Percentiles rank a stretch among this genome's conserved stretches.
phyloP scores from a whole-genome alignment of 2,888 invertebrate species.

The Drosophila hamatofila region DNA sequence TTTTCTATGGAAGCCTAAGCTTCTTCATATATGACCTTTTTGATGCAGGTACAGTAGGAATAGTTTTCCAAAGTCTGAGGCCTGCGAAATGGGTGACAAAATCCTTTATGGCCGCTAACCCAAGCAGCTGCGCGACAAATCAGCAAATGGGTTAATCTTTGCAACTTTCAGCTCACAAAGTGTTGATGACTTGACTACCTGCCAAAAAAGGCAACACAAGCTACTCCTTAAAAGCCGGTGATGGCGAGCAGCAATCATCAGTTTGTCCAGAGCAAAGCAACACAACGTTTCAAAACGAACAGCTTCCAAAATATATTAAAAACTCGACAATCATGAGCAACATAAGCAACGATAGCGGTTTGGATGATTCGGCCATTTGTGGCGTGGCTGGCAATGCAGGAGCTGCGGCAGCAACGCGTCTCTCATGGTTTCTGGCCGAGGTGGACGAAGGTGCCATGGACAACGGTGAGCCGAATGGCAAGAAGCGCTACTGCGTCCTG shows the following conservation, averaged over 20 bases:
- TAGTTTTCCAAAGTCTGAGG: not conserved
- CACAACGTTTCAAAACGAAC: slow-evolving; percentile 1
- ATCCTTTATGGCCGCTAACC: not conserved
- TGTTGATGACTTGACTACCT: slow-evolving; percentile 25
- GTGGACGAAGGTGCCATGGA: slow-evolving; percentile 64
- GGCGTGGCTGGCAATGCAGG: slow-evolving; percentile 19
- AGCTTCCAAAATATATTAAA: too few relatives aligned
- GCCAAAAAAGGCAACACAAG: not conserved
- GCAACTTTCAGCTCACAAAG: slow-evolving; percentile 10
- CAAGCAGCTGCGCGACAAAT: not conserved
- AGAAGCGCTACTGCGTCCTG: slow-evolving; percentile 52
- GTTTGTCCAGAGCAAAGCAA: slow-evolving; percentile 44
- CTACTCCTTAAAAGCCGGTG: slow-evolving; percentile 15
- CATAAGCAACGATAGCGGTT: slow-evolving; percentile 65
- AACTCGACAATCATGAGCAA: slow-evolving; percentile 55
- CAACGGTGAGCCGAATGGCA: slow-evolving; percentile 43
- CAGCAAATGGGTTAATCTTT: slow-evolving; percentile 7
- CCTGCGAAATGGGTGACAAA: not conserved
- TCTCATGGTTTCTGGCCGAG: slow-evolving; percentile 81
- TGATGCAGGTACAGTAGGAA: not conserved
- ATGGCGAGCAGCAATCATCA: slow-evolving; percentile 34
- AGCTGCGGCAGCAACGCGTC: slow-evolving; percentile 49
- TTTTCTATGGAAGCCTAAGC: not conserved
- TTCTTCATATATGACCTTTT: not conserved
- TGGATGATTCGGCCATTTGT: slow-evolving; percentile 62